Percentiles rank a stretch among this genome's conserved stretches.
Evolutionary conservation across 2,888 invertebrate species (phyloP).

Genomic region (Melangyna quadrimaculata): DNA sequence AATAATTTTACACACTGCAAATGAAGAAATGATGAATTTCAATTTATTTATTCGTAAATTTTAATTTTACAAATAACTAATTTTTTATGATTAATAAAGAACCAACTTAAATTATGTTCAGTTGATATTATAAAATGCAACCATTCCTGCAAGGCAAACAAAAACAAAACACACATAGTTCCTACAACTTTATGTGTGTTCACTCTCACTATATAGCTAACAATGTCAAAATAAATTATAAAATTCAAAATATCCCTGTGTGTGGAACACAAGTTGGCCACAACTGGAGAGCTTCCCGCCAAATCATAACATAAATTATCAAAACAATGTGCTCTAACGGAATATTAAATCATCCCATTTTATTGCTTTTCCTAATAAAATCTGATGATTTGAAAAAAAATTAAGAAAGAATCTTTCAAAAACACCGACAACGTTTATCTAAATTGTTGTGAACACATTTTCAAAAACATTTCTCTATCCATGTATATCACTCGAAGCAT

Average conservation of each 20-base stretch:
- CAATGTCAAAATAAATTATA: conserved; percentile 35
- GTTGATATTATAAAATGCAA: conserved; percentile 52
- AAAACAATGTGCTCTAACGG: conserved; percentile 53
- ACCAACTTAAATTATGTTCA: conserved; percentile 48
- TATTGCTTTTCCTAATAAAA: conserved; percentile 57
- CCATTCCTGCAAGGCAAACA: conserved; percentile 39
- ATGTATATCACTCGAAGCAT: conserved; percentile 43
- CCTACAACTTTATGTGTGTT: conserved; percentile 22
- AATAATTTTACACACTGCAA: conserved; percentile 19
- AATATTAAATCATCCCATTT: conserved; percentile 59
- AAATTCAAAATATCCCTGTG: conserved; percentile 17
- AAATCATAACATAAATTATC: conserved; percentile 62
- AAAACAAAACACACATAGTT: conserved; percentile 27
- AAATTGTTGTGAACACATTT: conserved; percentile 19
- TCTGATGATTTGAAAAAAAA: conserved; percentile 42
- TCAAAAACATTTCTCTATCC: conserved; percentile 28
- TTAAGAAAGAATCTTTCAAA: conserved; percentile 20
- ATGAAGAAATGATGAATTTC: conserved; percentile 34
- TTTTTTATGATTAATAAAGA: conserved; percentile 56
- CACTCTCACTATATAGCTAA: conserved; percentile 56
- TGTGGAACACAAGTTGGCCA: conserved; percentile 32
- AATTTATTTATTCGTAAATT: conserved; percentile 63
- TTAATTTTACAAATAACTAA: conserved; percentile 65
- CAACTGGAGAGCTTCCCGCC: conserved; percentile 64
- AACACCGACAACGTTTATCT: conserved; percentile 13